Conservation (phyloP, 2,888 invertebrate genomes). For the Latrodectus hesperus region DNA sequence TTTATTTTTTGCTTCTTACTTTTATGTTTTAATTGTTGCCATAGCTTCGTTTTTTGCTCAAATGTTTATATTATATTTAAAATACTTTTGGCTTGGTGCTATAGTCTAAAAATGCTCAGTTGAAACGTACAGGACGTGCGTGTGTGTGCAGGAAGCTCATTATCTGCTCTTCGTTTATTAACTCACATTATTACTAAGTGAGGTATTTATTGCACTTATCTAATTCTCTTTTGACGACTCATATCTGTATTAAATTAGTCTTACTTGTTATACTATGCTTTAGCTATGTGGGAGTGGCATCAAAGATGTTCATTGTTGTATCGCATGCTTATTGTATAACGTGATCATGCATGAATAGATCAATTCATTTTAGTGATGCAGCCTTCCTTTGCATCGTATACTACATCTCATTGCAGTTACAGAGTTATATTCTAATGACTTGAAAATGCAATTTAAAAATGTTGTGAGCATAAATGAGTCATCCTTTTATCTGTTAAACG, state of each 20-base stretch:
- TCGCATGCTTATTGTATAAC: constrained; percentile 35
- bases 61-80: constrained; percentile 28
- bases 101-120: constrained; percentile 48
- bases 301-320: constrained; percentile 59
- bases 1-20: constrained; percentile 44
- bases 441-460: too few species aligned
- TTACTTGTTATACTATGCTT: constrained; percentile 16
- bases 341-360: neutral
- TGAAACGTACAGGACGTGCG: constrained; percentile 63
- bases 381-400: too few species aligned
- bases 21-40: constrained; percentile 38
- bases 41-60: neutral
- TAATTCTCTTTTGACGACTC: constrained; percentile 14
- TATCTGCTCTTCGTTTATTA: constrained; percentile 62
- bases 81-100: constrained; percentile 6
- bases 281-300: constrained; percentile 59
- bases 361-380: too few species aligned
- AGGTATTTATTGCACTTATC: constrained; percentile 61
- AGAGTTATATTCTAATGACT: too few species aligned
- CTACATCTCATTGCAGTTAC: too few species aligned
- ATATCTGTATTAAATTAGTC: constrained; percentile 15
- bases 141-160: constrained; percentile 65
- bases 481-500: too few species aligned
- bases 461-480: too few species aligned
- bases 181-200: constrained; percentile 52